Evolutionary conservation across 64 coral and sea anemone genomes (phyloP), one percentile per base, ranked within the genome.

Genomic region (Montipora cactus): DNA sequence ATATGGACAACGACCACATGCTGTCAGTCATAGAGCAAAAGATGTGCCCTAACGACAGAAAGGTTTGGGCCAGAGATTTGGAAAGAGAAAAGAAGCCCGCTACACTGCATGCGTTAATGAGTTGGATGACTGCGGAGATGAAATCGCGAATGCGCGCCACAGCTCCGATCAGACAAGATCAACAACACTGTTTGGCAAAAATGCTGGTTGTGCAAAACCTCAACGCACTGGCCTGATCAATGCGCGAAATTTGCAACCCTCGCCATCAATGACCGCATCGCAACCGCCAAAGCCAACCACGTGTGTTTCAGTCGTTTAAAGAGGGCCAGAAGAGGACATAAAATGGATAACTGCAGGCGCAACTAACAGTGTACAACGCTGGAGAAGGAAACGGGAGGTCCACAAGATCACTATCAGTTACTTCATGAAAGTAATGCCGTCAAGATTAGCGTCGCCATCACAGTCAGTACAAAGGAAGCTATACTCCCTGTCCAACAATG

Each of bases 1-100:
- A 93, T 21, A 93, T 93, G 83, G 57, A 93, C 25, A 93, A 93
- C 53, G 87, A 84, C 62, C 89, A 37, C 37, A 37, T 37, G 37
- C 37, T 37, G 37, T 37, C 37, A 37, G 37, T 37, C 37, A 37
- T 37, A 37, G 83, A 93, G 25, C 83, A 81, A 2, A 93, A 93
- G 45, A 49, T 93, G 82, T 79, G 91, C 15, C 0, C 53, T 4
- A 74, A 88, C 49, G 83, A 93, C 50, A 44, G 20, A 47, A 93
- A 88, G 23, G 92, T 88, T 6, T 93, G 92, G 92, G 44, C 77
- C 1, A 44, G 84, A 71, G 84, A 93, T 18, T 57, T 93, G 3
- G 92, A 78, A 87, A 49, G 91, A n/a, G 45, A 89, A 22, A 21
- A 55, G 44, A 94, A 94, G 74, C 46, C 44, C 22, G 64, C 92